A percentile compares a stretch with the other conserved stretches of the same genome.
Evolutionary conservation across 1,140 invertebrate genomes (phyloP).

Genomic region (Drosophila yakuba): DNA sequence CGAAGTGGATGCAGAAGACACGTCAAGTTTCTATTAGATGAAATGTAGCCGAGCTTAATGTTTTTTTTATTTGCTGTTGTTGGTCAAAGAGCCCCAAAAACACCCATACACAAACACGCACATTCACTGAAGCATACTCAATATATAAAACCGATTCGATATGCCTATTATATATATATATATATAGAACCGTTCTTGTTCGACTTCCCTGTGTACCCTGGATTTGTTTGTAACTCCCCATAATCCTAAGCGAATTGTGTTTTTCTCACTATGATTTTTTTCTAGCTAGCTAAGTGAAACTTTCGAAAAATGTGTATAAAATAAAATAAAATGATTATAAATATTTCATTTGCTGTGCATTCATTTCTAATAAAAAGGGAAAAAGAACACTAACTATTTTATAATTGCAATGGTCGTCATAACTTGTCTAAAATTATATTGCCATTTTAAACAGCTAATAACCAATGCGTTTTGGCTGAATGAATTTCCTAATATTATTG

Average conservation of each 20-base stretch:
- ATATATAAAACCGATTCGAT: constrained; percentile 13
- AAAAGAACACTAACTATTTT: too few species aligned
- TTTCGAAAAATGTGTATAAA: constrained; percentile 68
- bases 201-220: constrained; percentile 12
- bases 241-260: constrained; percentile 65
- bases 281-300: constrained; percentile 62
- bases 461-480: too few species aligned
- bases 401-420: too few species aligned
- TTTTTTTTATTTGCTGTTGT: constrained; percentile 34
- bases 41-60: constrained; percentile 32
- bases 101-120: constrained; percentile 12
- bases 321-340: constrained; percentile 52
- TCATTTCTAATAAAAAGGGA: too few species aligned
- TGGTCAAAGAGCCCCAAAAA: constrained; percentile 18
- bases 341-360: neutral
- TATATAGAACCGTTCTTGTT: constrained; percentile 27
- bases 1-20: constrained; percentile 37
- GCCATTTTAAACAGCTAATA: too few species aligned
- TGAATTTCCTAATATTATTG: neutral
- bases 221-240: constrained; percentile 32
- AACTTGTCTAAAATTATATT: too few species aligned
- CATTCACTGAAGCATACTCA: constrained; percentile 24
- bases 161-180: constrained; percentile 6
- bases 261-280: constrained; percentile 62
- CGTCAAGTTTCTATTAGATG: constrained; percentile 26